phyloP scores from a whole-genome alignment of 2,888 invertebrate species.

The Ophion obscuratus region DNA sequence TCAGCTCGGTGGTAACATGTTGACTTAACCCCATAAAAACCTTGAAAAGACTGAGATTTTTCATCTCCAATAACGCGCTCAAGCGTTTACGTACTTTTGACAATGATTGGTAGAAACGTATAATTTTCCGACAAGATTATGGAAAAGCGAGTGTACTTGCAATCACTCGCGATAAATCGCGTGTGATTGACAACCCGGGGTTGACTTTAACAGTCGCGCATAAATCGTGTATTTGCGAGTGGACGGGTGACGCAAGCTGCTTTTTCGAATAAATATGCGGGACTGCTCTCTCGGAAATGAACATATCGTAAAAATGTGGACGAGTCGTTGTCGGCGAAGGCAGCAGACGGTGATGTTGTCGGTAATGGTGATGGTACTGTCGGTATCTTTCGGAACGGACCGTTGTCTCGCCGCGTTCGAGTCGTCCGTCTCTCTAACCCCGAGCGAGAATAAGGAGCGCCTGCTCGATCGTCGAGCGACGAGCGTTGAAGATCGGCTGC shows the following conservation, averaged over 20 bases:
- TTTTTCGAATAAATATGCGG: background rate
- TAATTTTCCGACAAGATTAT: background rate
- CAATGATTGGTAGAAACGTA: background rate
- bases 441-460: background rate
- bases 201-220: background rate
- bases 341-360: background rate
- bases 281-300: background rate
- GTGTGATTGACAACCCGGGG: background rate
- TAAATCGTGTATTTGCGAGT: background rate
- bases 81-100: background rate
- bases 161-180: background rate
- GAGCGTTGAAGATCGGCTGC: background rate
- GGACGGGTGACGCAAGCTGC: background rate
- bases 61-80: background rate
- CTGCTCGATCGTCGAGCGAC: background rate
- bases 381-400: background rate
- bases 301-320: background rate
- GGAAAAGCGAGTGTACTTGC: background rate
- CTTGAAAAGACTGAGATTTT: background rate
- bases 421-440: background rate
- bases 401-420: background rate
- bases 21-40: background rate
- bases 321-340: background rate
- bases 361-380: background rate
- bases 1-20: too few relatives aligned